Percentiles rank a stretch among this genome's conserved stretches.
Evolutionary conservation across 2,113 vertebrate species (phyloP).

Genomic region (Anhinga anhinga): DNA sequence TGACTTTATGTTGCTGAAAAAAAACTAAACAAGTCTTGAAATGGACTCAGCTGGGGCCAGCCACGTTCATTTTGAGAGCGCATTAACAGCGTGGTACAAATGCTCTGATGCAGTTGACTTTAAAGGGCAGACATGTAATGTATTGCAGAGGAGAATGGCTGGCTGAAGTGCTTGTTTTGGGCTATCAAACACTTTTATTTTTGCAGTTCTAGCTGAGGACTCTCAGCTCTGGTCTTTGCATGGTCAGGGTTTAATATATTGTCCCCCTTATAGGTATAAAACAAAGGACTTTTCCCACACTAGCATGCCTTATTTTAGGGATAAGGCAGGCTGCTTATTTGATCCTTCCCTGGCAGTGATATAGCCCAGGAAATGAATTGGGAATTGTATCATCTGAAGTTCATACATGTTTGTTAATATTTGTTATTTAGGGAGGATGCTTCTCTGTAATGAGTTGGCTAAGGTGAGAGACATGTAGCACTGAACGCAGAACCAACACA

Average conservation of each 20-base stretch:
- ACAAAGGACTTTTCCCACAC: conserved; percentile 31
- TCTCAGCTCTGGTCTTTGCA: neutral
- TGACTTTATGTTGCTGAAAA: neutral
- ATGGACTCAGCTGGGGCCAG: neutral
- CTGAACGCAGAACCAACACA: conserved; percentile 8
- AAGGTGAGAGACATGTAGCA: conserved; percentile 43
- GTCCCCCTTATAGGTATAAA: conserved; percentile 18
- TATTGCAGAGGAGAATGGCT: neutral
- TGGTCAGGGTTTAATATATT: neutral
- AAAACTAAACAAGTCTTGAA: neutral
- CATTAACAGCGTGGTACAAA: neutral
- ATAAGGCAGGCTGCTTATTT: conserved; percentile 30
- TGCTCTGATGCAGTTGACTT: neutral
- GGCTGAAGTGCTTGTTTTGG: neutral
- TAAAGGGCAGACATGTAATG: neutral
- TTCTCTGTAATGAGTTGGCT: conserved; percentile 62
- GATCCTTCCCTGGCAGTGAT: conserved; percentile 37
- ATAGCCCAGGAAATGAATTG: conserved; percentile 44
- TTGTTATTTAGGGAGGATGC: conserved; percentile 57
- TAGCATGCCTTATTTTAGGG: conserved; percentile 19
- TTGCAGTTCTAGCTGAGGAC: neutral
- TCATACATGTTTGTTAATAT: conserved; percentile 66
- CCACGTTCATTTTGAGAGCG: neutral
- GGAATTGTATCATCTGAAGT: conserved; percentile 63
- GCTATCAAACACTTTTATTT: conserved; percentile 7